A percentile compares a stretch with the other conserved stretches of the same genome.
Evolutionary conservation across 2,888 invertebrate species (phyloP).

Genomic region (Himalopsyche kuldschensis): DNA sequence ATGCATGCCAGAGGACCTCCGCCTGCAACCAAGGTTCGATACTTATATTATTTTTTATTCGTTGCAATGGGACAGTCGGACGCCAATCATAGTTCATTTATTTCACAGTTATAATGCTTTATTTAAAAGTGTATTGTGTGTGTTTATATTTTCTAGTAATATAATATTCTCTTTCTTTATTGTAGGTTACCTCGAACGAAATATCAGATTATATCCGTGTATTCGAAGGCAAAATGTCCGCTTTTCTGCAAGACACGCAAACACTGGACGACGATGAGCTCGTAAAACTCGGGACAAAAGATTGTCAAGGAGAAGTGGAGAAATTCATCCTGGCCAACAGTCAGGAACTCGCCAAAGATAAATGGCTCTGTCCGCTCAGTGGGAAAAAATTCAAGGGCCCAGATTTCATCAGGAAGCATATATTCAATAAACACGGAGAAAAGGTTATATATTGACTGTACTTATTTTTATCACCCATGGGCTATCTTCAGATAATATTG

Average conservation of each 20-base stretch:
- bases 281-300: conserved; percentile 81
- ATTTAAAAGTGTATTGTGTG: neutral
- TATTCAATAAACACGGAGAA: conserved; percentile 95
- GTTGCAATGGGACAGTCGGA: too few species aligned
- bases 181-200: conserved; percentile 69
- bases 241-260: conserved; percentile 79
- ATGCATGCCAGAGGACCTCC: conserved; percentile 94
- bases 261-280: conserved; percentile 76
- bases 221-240: conserved; percentile 90
- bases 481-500: too few species aligned
- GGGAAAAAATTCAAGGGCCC: conserved; percentile 99
- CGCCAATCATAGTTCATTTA: too few species aligned
- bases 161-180: neutral
- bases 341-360: conserved; percentile 95
- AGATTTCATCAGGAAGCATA: conserved; percentile 97
- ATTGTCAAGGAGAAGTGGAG: conserved; percentile 76
- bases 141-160: neutral
- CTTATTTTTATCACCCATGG: too few species aligned
- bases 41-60: neutral
- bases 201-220: conserved; percentile 73
- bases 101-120: too few species aligned
- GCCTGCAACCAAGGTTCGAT: conserved; percentile 73
- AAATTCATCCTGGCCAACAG: conserved; percentile 96
- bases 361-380: conserved; percentile 97
- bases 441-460: conserved; percentile 59